Evolutionary conservation across 2,113 vertebrate species (phyloP).

Genomic region (Bucco capensis): DNA sequence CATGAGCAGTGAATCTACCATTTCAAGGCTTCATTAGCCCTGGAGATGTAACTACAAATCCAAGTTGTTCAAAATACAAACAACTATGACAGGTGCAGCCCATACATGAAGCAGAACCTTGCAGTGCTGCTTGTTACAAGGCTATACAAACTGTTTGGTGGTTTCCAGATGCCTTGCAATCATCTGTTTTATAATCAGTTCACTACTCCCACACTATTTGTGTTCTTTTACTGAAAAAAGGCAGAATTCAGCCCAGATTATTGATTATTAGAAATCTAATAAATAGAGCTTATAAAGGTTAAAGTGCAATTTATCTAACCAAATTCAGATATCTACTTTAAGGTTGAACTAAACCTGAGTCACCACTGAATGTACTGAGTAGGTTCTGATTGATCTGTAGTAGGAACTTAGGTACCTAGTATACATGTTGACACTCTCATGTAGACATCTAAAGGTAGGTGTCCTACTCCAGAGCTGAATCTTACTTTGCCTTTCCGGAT

Average conservation of each 20-base stretch:
- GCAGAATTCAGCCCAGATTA: background rate
- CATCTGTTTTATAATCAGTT: too few relatives aligned
- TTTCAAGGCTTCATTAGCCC: background rate
- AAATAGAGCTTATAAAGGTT: background rate
- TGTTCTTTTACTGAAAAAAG: too few relatives aligned
- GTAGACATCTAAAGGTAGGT: background rate
- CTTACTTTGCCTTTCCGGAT: background rate
- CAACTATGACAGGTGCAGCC: background rate
- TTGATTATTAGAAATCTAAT: background rate
- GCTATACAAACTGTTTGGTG: background rate
- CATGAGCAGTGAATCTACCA: background rate
- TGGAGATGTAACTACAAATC: background rate
- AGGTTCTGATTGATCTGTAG: background rate
- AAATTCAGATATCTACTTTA: background rate
- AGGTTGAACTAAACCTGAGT: background rate
- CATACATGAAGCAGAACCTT: background rate
- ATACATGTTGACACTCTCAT: background rate
- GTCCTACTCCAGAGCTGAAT: background rate
- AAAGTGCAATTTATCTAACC: background rate
- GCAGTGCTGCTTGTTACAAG: background rate
- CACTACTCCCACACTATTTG: too few relatives aligned
- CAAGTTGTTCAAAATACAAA: background rate
- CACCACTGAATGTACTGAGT: background rate
- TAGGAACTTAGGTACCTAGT: background rate
- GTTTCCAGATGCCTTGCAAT: background rate